Evolutionary conservation across 2,888 invertebrate genomes (phyloP).

Genomic region (Nasonovia ribisnigri): DNA sequence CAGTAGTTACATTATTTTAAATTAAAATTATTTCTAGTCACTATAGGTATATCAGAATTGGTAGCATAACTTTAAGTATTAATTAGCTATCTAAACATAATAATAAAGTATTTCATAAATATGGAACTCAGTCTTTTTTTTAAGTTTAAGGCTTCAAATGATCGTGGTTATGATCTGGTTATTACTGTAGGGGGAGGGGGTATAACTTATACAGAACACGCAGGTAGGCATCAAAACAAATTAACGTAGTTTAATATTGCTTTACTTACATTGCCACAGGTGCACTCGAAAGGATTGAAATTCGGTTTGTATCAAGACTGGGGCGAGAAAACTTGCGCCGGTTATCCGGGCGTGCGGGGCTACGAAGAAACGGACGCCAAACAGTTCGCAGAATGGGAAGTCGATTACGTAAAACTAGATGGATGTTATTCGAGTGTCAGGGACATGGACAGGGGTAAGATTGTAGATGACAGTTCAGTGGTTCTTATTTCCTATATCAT

Average conservation of each 20-base stretch:
- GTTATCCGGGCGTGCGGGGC: conserved; percentile 73
- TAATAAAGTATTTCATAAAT: too few relatives aligned
- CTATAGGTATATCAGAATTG: too few relatives aligned
- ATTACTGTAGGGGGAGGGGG: too few relatives aligned
- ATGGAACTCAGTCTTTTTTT: too few relatives aligned
- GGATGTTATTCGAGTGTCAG: conserved; percentile 72
- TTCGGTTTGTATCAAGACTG: conserved; percentile 76
- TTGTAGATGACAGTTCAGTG: background rate
- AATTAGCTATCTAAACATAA: too few relatives aligned
- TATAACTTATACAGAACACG: background rate
- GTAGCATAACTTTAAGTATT: too few relatives aligned
- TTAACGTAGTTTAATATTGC: background rate
- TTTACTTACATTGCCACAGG: conserved; percentile 69
- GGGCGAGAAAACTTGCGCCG: conserved; percentile 74
- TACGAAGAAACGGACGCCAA: conserved; percentile 73
- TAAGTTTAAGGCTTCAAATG: too few relatives aligned
- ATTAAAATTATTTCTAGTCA: too few relatives aligned
- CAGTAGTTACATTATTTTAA: too few relatives aligned
- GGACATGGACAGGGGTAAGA: conserved; percentile 68
- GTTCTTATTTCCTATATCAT: too few relatives aligned
- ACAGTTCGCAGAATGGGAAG: conserved; percentile 75
- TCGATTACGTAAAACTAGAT: conserved; percentile 76
- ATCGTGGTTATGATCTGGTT: too few relatives aligned
- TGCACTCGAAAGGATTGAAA: conserved; percentile 73
- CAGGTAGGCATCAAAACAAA: background rate